These are phyloP conservation scores for Catamblyrhynchus diadema DNA, from an alignment of 2,797 vertebrate species.

Conservation along the genomic window DNA sequence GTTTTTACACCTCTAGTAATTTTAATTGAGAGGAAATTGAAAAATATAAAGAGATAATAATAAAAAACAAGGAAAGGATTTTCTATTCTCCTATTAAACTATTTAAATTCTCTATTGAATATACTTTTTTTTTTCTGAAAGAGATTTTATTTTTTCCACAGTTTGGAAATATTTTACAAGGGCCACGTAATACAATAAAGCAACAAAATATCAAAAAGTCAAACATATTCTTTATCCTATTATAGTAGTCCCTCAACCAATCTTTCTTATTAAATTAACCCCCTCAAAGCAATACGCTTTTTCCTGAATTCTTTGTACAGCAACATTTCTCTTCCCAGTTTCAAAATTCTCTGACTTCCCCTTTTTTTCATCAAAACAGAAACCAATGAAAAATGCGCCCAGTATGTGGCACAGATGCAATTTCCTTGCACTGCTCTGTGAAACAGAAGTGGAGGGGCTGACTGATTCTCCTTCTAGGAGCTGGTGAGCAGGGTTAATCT, in stretches of 20 bases:
- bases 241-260: not conserved
- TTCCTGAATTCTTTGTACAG: not conserved
- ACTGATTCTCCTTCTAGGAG: not conserved
- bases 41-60: not conserved
- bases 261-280: not conserved
- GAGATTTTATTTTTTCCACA: not conserved
- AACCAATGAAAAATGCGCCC: not conserved
- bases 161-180: not conserved
- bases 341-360: not conserved
- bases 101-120: not conserved
- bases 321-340: not conserved
- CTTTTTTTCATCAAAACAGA: not conserved
- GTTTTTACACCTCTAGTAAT: not conserved
- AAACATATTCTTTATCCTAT: not conserved
- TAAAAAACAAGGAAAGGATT: rapidly evolving
- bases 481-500: not conserved
- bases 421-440: not conserved
- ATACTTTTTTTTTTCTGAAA: not conserved
- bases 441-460: not conserved
- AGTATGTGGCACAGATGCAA: not conserved
- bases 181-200: not conserved
- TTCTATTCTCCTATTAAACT: not conserved
- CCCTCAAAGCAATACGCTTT: rapidly evolving
- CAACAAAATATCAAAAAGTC: not conserved
- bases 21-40: not conserved